Conservation (phyloP, 2,797 vertebrate species). For the Lutjanus campechanus region DNA sequence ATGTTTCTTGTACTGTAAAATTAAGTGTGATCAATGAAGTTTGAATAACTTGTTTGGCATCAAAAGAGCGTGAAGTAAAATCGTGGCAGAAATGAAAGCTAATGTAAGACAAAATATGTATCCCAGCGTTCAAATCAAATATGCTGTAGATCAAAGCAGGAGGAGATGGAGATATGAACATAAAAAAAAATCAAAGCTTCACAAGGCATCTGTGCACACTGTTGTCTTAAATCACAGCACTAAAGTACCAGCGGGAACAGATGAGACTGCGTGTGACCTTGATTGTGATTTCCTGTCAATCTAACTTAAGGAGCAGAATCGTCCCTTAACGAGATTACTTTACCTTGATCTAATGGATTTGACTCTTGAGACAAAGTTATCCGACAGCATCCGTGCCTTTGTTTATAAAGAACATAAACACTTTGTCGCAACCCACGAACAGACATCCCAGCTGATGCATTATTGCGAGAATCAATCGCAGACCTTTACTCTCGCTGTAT, state of each 20-base stretch:
- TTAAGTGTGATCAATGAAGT: no score
- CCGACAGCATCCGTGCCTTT: constrained; percentile 55
- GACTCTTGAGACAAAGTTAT: constrained; percentile 65
- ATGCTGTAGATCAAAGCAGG: constrained; percentile 12
- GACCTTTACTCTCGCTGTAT: constrained; percentile 31
- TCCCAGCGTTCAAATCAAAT: not conserved
- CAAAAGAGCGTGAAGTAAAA: not conserved
- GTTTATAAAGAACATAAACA: constrained; percentile 56
- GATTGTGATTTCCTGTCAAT: constrained; percentile 62
- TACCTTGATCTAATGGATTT: constrained; percentile 60
- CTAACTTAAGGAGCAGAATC: constrained; percentile 46
- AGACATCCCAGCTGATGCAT: constrained; percentile 52
- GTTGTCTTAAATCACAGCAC: constrained; percentile 23
- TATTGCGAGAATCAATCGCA: constrained; percentile 65
- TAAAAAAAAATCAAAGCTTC: not conserved
- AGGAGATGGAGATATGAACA: constrained; percentile 1
- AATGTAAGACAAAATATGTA: not conserved
- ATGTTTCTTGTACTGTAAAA: no score
- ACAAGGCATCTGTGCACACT: constrained; percentile 7
- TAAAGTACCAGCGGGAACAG: not conserved
- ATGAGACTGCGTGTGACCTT: constrained; percentile 42
- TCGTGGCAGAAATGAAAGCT: not conserved
- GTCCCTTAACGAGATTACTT: constrained; percentile 59
- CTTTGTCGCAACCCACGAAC: constrained; percentile 45
- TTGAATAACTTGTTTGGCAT: not conserved